Percentiles rank a stretch among this genome's conserved stretches.
phyloP scores from a whole-genome alignment of 2,888 invertebrate species.

The Achlya flavicornis region DNA sequence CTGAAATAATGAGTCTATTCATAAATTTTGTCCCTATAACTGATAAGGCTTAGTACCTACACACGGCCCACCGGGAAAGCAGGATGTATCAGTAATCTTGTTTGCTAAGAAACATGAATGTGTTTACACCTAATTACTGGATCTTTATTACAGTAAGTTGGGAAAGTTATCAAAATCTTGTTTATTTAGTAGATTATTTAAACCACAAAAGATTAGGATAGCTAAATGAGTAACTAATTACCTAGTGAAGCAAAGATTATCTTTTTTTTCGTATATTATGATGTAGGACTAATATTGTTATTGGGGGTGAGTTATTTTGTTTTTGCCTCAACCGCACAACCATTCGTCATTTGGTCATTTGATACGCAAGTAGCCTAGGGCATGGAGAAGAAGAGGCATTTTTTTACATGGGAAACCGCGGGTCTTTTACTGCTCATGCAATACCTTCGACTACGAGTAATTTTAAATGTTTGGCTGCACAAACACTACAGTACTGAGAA shows the following conservation, averaged over 20 bases:
- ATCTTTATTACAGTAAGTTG: conserved; percentile 24
- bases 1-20: conserved; percentile 60
- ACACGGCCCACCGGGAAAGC: conserved; percentile 75
- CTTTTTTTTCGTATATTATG: no score
- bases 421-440: no score
- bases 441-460: neutral
- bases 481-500: neutral
- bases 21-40: conserved; percentile 69
- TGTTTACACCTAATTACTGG: conserved; percentile 59
- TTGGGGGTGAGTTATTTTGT: no score
- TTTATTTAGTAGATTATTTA: neutral
- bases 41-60: conserved; percentile 64
- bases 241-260: no score
- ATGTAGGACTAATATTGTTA: no score
- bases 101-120: conserved; percentile 59
- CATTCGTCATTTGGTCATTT: no score
- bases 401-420: no score
- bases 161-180: conserved; percentile 25
- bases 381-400: no score
- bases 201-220: neutral
- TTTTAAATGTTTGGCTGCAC: neutral
- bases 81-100: conserved; percentile 80
- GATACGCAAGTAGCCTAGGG: no score
- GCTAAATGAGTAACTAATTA: no score
- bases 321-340: no score